A percentile compares a stretch with the other conserved stretches of the same genome.
Evolutionary conservation across 2,888 invertebrate genomes (phyloP).

Genomic region (Pseudanteris insignis): DNA sequence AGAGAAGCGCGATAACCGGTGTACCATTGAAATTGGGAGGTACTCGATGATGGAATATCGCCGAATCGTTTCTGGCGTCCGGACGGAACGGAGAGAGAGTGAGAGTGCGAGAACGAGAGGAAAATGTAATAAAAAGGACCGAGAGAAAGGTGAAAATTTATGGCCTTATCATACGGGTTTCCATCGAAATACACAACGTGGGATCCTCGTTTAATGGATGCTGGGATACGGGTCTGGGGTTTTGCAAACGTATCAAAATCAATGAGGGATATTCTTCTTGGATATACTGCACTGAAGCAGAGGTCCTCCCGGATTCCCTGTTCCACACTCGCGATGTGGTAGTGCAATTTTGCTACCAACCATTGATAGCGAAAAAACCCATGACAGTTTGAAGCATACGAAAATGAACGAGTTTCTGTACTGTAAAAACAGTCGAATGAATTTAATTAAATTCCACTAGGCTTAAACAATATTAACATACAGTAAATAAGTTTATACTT

Average conservation of each 20-base stretch:
- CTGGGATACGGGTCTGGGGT: constrained; percentile 11
- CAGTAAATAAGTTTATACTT: no score
- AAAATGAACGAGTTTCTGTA: no score
- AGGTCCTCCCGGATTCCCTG: no score
- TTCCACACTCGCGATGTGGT: no score
- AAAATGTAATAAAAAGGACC: constrained; percentile 8
- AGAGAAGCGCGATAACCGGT: constrained; percentile 43
- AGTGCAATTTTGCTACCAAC: no score
- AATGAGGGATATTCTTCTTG: constrained; percentile 16
- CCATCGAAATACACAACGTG: constrained; percentile 37
- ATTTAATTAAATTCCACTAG: no score
- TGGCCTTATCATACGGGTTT: constrained; percentile 38
- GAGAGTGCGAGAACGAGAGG: constrained; percentile 2
- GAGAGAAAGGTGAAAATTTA: constrained; percentile 36
- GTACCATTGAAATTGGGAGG: constrained; percentile 40
- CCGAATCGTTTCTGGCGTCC: constrained; percentile 34
- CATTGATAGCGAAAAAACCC: no score
- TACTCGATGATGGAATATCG: constrained; percentile 39
- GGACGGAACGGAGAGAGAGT: constrained; percentile 3
- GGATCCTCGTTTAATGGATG: constrained; percentile 36
- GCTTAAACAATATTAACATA: no score
- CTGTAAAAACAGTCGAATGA: no score
- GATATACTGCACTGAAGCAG: constrained; percentile 4
- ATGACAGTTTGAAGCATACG: no score
- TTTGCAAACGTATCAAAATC: constrained; percentile 28